Conservation (phyloP, 2,888 invertebrate genomes). For the Polyommatus iphigenia region DNA sequence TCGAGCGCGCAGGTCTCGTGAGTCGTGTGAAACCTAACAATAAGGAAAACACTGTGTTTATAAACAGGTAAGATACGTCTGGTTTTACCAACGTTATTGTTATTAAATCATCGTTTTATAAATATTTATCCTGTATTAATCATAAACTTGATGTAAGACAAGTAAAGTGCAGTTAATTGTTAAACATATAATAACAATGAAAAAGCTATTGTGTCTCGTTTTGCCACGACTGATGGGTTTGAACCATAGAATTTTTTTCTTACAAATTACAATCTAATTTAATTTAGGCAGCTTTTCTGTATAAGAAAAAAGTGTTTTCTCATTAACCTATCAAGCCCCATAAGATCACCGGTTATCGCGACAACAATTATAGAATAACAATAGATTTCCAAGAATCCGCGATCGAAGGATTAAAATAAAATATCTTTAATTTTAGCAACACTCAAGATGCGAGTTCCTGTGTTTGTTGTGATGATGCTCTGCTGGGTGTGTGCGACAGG, state of each 20-base stretch:
- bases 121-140: not conserved
- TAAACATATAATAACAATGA: no score
- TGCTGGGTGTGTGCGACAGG: slow-evolving; percentile 11
- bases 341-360: no score
- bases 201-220: no score
- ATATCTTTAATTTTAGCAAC: not conserved
- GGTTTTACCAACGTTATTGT: slow-evolving; percentile 1
- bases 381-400: no score
- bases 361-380: no score
- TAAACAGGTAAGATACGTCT: not conserved
- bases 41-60: slow-evolving; percentile 1
- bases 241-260: no score
- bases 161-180: not conserved
- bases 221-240: no score
- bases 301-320: no score
- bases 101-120: not conserved
- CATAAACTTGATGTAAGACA: not conserved
- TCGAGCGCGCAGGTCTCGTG: not conserved
- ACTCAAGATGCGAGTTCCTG: not conserved
- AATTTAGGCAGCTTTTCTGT: no score
- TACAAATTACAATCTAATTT: no score
- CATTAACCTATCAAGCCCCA: no score
- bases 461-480: not conserved
- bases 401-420: no score
- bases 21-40: not conserved